Evolutionary conservation across 1,140 invertebrate genomes (phyloP), one percentile per base, ranked within the genome.

Genomic region (Papilio dardanus): DNA sequence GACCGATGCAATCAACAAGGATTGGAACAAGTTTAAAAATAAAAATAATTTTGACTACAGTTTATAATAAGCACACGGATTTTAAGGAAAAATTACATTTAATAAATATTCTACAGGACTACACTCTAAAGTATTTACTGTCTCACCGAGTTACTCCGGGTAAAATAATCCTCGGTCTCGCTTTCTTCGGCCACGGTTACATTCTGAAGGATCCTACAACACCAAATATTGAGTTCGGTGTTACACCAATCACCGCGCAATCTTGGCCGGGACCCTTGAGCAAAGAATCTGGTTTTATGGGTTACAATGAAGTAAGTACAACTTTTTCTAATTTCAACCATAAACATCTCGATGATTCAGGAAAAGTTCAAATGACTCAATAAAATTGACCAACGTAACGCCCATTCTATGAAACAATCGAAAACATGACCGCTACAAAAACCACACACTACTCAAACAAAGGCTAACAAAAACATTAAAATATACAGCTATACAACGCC

Each of bases 241-340:
- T 83, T 66, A 92, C 95, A 35, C 62, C 84, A 1, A 94, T 94
- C 1, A 84, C 94, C 68, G 93, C 93, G 2, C 88, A 89, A 5
- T 96, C 96, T 1, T 96, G 97, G 85, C 92, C 94, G 74, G 97
- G 97, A 1, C 96, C 96, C 1, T 97, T 95, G 77, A 98, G 97
- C 0, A 93, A 94, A n/a, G 96, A 98, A 88, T 94, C 95, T 82
- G 98, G 98, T 0, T 97, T 97, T 79, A 95, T 98, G 87, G 97
- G 97, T 21, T 99, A 98, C 84, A 98, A 98, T 91, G 97, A 98
- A 94, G 96, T 96, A 88, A 42, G 40, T 28, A 14, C 21, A 14
- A 42, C 16, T 42, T 42, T n/a, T 42, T 42, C 14, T 16, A 40
- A 40, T 40, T 40, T 3, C 10, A 35, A 35, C n/a, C n/a, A 35